A percentile compares a stretch with the other conserved stretches of the same genome.
phyloP scores from a whole-genome alignment of 2,113 vertebrate species.

The Hemiscyllium ocellatum region DNA sequence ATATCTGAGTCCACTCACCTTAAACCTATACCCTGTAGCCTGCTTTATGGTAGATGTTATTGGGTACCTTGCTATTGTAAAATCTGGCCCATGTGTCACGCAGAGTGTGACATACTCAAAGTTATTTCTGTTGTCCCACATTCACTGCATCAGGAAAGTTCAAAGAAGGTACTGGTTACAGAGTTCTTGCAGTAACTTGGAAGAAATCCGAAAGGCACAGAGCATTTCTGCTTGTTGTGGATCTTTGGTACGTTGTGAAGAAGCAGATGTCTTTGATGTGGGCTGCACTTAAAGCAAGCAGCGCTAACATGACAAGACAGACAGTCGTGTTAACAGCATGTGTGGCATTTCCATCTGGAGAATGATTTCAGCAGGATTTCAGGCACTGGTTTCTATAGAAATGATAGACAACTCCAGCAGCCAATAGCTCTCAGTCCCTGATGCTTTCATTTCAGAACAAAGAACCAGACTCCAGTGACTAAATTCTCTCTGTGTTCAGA shows the following conservation, averaged over 20 bases:
- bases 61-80: background rate
- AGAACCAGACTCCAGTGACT: background rate
- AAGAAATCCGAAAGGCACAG: background rate
- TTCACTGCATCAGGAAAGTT: background rate
- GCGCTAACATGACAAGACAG: background rate
- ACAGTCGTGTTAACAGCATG: slow-evolving; percentile 22
- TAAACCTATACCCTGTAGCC: no score
- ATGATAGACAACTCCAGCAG: background rate
- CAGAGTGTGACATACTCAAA: background rate
- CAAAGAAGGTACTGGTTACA: background rate
- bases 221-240: background rate
- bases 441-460: background rate
- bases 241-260: background rate
- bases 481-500: background rate
- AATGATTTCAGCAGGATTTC: background rate
- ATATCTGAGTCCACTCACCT: no score
- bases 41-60: background rate
- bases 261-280: slow-evolving; percentile 28
- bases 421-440: background rate
- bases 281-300: background rate
- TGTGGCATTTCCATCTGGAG: slow-evolving; percentile 32
- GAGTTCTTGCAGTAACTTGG: background rate
- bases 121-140: background rate
- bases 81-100: background rate
- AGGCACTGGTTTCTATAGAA: background rate